Evolutionary conservation across 1,140 invertebrate genomes (phyloP), one percentile per base, ranked within the genome.

Genomic region (Drosophila lowei): DNA sequence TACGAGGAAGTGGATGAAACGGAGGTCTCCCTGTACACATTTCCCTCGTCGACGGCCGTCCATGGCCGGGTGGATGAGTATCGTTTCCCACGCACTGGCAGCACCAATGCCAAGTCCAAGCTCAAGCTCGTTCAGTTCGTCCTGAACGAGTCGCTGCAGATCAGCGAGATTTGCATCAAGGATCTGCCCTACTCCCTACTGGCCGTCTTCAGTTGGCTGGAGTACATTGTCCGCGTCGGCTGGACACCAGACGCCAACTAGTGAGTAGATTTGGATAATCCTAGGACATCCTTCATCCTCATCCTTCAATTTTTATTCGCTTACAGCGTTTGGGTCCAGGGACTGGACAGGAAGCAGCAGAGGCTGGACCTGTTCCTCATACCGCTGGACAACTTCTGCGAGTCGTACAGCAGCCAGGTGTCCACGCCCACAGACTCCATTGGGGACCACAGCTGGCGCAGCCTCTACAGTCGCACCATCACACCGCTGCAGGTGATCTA

Each of bases 1-100:
- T 99, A 98, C 90, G 98, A 99, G 92, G 97, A 99, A 92, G 97
- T 99, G 0, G 98, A 99, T 88, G 98, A 99, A 91, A 96, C 95
- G 60, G 95, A 97, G 62, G 98, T 99, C 8, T 97, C 98, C 81
- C 94, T 99, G 67, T 95, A 98, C 78, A 96, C 95, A 90, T 97
- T 98, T 76, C 95, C 97, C 1, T 97, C 80, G 11, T 95, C 95
- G 6, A 95, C 95, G 89, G 94, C 94, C 44, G 94, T 94, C 77
- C 94, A 94, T 21, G 95, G 95, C 1, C 95, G 97, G 74, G 93
- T 97, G 8, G 97, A 98, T 91, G 96, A 98, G 90, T 98, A 90
- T 90, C 94, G 97, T 54, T 99, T 99, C 92, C 98, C 98, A 2
- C 93, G 97, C 76, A 97, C 98, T 11, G 97, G 97, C 15, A 96